phyloP scores from a whole-genome alignment of 2,797 vertebrate genomes.

The Oreortyx pictus region DNA sequence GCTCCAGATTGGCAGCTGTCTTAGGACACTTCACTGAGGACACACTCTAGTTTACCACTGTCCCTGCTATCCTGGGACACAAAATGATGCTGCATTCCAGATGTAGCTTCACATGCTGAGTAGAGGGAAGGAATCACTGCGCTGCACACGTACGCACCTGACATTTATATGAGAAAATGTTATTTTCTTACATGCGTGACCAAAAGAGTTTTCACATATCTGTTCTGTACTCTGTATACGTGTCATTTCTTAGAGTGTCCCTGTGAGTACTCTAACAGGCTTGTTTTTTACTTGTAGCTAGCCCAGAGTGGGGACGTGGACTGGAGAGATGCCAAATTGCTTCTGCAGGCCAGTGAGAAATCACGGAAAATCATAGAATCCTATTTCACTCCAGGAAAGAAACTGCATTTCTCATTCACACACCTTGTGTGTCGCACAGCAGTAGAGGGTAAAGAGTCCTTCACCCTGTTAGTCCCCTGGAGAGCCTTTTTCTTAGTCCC shows the following conservation, averaged over 20 bases:
- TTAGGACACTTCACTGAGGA: not conserved
- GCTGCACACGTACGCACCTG: not conserved
- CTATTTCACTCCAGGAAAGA: constrained; percentile 90
- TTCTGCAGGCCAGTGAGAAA: constrained; percentile 91
- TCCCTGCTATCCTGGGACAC: not conserved
- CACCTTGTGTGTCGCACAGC: constrained; percentile 95
- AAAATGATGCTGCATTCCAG: not conserved
- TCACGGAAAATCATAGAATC: constrained; percentile 86
- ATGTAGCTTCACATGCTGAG: not conserved
- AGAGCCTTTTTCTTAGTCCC: not conserved
- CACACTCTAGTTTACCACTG: not conserved
- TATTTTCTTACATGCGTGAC: not conserved
- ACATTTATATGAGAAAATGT: not conserved
- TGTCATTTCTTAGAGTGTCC: not conserved
- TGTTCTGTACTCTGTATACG: not conserved
- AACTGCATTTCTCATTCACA: constrained; percentile 90
- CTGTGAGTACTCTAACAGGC: constrained; percentile 16
- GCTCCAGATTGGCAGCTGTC: not conserved
- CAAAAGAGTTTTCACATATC: not conserved
- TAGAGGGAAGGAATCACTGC: not conserved
- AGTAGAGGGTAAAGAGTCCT: constrained; percentile 82
- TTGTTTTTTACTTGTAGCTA: constrained; percentile 79
- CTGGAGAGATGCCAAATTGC: constrained; percentile 83
- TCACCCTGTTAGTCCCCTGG: not conserved
- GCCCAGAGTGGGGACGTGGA: constrained; percentile 87